Base-by-base conservation (phyloP, 2,113 vertebrate genomes). In the Rattus norvegicus region DNA sequence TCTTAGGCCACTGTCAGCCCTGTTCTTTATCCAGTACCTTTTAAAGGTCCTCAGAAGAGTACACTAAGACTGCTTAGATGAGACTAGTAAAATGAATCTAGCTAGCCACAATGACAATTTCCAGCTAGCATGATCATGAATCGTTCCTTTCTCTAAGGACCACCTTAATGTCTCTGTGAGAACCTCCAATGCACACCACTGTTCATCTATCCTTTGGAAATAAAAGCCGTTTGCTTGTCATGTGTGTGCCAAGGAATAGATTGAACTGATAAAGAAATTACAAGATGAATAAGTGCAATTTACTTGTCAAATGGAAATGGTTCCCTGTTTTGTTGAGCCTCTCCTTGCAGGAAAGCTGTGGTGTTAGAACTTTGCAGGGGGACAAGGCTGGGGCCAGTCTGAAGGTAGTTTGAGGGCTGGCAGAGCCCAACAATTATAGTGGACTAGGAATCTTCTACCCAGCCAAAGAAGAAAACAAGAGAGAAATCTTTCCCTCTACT, bases 271-370 rank as follows among this genome's bases (percentile, higher is more conserved):
- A 90, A 72, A 87, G 61, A 79, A 94, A 89, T 79, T 87, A 24
- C 83, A 91, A 95, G 85, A 96, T 92, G 83, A 92, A 92, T 39
- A 95, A 93, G 84, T 81, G 63, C 63, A 96, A 94, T 96, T 96
- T 89, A 79, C 63, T 83, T 88, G 61, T 94, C 93, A 92, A 86
- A 22, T 52, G 30, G 11, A 49, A 33, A 24, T 76, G 67, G 56
- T 80, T 88, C 33, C 54, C 65, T 33, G 30, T 59, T 63, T 94
- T 20, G 30, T 52, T 63, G 17, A 90, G 47, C 69, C 8, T 7
- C 47, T 91, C 61, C 39, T 30, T n/a, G 5, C 4, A 75, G 54
- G 56, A 63, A 92, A 75, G 14, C 33, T 70, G 14, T 84, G 67
- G 8, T 4, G 0, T 54, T 81, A 54, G 28, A 28, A 20, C 13